Base-by-base conservation (phyloP, 2,888 invertebrate species). In the Brachycybe producta region DNA sequence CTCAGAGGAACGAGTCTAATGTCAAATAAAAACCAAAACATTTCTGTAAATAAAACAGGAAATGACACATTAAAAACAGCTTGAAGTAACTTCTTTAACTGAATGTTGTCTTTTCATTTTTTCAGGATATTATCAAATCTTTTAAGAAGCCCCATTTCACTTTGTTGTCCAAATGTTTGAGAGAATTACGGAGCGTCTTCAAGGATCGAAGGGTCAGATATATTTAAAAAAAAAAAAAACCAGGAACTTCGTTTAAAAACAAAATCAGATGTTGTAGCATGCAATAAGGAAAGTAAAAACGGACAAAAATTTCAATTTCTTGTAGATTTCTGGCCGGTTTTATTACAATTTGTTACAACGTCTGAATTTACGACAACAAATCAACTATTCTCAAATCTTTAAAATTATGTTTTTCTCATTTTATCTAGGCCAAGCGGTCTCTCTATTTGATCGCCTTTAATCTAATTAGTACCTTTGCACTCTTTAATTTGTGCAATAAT, bases 111-210 rank as follows among this genome's bases (percentile, higher is more conserved):
- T n/a, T n/a, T 24, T 26, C 15, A 41, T 26, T 24, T 41, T 41
- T 13, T 26, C 42, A 41, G 42, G 26, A 27, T 17, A 26, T 21
- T 8, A 26, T 41, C 24, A 21, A 24, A 2, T 41, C 42, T 8
- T 41, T 41, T 7, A 41, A 41, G 26, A 41, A 41, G 27, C 42
- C 42, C 17, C 21, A 41, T 41, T 41, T 41, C 26, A 26, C 42
- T 23, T 24, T 27, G 3, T 17, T 41, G 24, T 41, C 42, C 5
- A 41, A 41, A 27, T 17, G 24, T 17, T 41, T n/a, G 26, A 41
- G 26, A 15, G 42, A 41, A n/a, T 8, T 26, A 5, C 42, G 42
- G 7, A 24, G 17, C 13, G 42, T 41, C 5, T 11, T 41, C 26
- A 24, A 27, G 13, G 42, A 41, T 26, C 24, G 27, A 26, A 23